A percentile compares a stretch with the other conserved stretches of the same genome.
Evolutionary conservation across 2,797 vertebrate species (phyloP).

Genomic region (Synanceia verrucosa): DNA sequence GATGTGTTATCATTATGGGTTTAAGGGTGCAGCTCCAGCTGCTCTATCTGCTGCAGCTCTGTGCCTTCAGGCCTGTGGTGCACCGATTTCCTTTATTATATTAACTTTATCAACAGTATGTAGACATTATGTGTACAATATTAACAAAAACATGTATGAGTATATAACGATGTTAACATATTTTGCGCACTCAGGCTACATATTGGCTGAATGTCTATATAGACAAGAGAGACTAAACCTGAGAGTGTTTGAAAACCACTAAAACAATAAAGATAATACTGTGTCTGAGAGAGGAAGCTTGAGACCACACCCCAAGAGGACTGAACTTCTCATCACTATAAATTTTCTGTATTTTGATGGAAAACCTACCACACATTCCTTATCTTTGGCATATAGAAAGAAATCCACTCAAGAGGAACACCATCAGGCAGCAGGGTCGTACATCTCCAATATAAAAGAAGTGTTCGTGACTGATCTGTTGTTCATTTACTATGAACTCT

Average conservation of each 20-base stretch:
- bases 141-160: background rate
- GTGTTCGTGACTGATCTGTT: background rate
- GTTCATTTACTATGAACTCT: background rate
- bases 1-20: background rate
- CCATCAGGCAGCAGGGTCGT: background rate
- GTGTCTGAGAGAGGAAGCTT: background rate
- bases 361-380: background rate
- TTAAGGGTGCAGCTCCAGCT: background rate
- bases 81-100: no score
- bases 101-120: no score
- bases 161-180: background rate
- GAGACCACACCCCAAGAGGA: background rate
- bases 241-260: background rate
- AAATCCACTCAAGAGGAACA: background rate
- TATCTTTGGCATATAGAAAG: background rate
- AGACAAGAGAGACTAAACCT: background rate
- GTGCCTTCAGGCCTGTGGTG: background rate
- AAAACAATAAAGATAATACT: background rate
- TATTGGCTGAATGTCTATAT: background rate
- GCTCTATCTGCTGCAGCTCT: background rate
- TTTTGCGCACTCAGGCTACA: background rate
- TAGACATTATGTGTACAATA: background rate
- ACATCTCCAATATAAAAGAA: background rate
- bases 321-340: conserved; percentile 1
- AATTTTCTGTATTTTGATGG: background rate